phyloP scores from a whole-genome alignment of 1,140 invertebrate species.

The Trichonephila clavipes region DNA sequence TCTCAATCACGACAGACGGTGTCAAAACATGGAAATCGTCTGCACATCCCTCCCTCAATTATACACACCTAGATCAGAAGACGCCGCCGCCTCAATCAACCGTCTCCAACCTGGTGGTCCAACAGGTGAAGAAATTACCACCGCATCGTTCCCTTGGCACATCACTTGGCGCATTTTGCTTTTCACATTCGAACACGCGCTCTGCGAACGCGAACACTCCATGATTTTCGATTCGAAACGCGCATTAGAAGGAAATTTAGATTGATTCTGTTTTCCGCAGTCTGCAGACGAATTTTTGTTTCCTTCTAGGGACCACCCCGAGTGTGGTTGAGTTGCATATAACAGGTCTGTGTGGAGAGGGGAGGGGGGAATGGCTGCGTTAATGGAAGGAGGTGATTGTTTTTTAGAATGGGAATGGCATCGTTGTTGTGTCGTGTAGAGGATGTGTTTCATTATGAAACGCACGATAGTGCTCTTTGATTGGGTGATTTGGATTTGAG shows the following conservation, averaged over 20 bases:
- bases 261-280: neutral
- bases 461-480: neutral
- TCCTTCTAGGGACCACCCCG: neutral
- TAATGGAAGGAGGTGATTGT: neutral
- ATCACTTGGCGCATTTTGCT: neutral
- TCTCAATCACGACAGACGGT: no score
- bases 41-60: conserved; percentile 4
- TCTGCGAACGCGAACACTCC: neutral
- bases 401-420: neutral
- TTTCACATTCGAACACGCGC: neutral
- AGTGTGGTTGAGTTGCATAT: neutral
- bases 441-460: neutral
- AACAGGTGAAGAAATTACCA: conserved; percentile 36
- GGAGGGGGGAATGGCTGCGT: neutral
- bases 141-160: neutral
- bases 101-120: neutral
- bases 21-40: neutral
- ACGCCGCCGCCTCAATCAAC: neutral
- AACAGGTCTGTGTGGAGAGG: neutral
- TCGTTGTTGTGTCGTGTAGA: neutral
- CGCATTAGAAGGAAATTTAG: conserved; percentile 8
- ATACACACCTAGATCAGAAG: conserved; percentile 15
- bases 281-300: conserved; percentile 2
- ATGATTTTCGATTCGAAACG: conserved; percentile 21
- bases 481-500: neutral